Base-by-base conservation (phyloP, 2,113 vertebrate genomes). In the Diadophis punctatus region DNA sequence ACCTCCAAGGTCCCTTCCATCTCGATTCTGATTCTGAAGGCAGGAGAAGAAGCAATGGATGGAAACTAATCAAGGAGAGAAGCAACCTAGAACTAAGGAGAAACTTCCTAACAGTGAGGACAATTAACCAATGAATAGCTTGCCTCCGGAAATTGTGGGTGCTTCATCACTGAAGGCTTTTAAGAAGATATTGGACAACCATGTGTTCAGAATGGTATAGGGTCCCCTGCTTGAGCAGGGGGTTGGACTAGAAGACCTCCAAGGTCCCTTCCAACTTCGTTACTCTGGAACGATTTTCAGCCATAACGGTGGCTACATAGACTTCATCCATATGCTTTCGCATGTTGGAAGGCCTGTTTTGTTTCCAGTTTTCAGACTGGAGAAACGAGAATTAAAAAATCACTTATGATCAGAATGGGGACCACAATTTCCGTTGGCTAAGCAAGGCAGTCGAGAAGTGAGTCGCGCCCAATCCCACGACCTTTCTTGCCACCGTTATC, bases 401-500 rank as follows among this genome's bases (percentile, higher is more conserved):
- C 27, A 63, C 1, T 30, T 30, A 63, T 1, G 58, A 30, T 30
- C 10, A 30, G 27, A 63, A 3, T 1, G 10, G 58, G 27, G 27
- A 30, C 9, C 58, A 63, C 10, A 60, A 60, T 30, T 11, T 60
- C 25, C 10, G 0, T 1, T 12, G n/a, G 3, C 58, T 12, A 63
- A 30, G 58, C 58, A 63, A 3, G 27, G 1, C 58, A 4, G 3
- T 12, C 12, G 58, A 63, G 58, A 12, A 63, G 3, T 3, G 3
- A 63, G 27, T 30, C 3, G 0, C 3, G 10, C 58, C 25, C 3
- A 2, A 30, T 63, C 30, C 3, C 12, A 12, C 0, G 3, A 30
- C 58, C 11, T 63, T 30, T 30, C 25, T 63, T 63, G 27, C 11
- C 58, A 27, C 27, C 0, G 27, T 12, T 63, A 12, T 63, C 58